Conservation (phyloP, 2,797 vertebrate species). For the Poecile montanus region DNA sequence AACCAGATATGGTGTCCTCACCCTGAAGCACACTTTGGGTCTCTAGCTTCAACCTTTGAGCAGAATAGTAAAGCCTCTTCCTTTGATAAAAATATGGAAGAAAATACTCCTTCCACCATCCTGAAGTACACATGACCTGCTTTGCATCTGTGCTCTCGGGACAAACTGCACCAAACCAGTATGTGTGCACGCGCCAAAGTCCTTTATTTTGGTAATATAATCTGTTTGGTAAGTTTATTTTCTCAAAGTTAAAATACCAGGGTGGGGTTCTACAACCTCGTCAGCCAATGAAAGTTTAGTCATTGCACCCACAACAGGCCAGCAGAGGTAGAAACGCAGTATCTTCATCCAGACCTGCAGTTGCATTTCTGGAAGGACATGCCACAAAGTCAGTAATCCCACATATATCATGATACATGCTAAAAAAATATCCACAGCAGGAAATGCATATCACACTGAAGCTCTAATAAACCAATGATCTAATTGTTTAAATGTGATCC, state of each 20-base stretch:
- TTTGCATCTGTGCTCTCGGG: background rate
- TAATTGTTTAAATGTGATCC: constrained; percentile 14
- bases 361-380: background rate
- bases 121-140: background rate
- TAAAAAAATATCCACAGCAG: background rate
- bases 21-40: background rate
- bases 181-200: fast-evolving
- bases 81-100: background rate
- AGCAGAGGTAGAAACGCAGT: background rate
- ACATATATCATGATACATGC: background rate
- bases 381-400: background rate
- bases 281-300: background rate
- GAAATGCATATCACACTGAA: background rate
- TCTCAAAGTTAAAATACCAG: background rate
- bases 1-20: background rate
- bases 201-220: background rate
- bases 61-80: background rate
- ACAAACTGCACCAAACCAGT: background rate
- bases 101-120: background rate
- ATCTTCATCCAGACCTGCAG: background rate
- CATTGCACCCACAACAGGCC: background rate
- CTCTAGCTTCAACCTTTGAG: background rate
- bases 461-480: background rate
- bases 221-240: background rate
- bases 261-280: background rate